Evolutionary conservation across 2,888 invertebrate species (phyloP).

Genomic region (Frankliniella intonsa): DNA sequence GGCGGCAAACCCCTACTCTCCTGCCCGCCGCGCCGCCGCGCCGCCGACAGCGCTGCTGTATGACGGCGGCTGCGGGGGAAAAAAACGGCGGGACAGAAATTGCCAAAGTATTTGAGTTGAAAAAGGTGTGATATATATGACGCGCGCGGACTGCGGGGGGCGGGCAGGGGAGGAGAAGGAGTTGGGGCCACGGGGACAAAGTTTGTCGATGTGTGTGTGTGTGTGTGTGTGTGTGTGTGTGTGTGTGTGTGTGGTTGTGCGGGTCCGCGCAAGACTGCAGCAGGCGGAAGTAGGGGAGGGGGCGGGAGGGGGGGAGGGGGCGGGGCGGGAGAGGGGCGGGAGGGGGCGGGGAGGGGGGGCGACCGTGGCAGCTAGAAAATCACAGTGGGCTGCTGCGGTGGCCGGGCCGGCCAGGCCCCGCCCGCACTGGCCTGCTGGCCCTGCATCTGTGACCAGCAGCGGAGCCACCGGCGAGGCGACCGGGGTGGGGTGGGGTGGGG

Average conservation of each 20-base stretch:
- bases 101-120: constrained; percentile 19
- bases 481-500: too few species aligned
- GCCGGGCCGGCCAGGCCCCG: not conserved
- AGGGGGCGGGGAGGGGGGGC: not conserved
- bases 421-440: too few species aligned
- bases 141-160: not conserved
- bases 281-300: too few species aligned
- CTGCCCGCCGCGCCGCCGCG: too few species aligned
- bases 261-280: too few species aligned
- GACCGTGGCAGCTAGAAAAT: not conserved
- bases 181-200: not conserved
- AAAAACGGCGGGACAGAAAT: not conserved
- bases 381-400: not conserved
- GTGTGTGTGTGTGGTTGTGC: too few species aligned
- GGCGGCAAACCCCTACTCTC: too few species aligned
- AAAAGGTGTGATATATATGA: constrained; percentile 22
- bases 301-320: too few species aligned
- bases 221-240: too few species aligned
- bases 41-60: too few species aligned
- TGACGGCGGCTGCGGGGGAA: not conserved
- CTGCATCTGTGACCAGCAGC: not conserved
- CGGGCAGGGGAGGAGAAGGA: not conserved
- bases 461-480: too few species aligned
- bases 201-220: not conserved
- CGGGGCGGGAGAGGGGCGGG: too few species aligned